Conservation (phyloP, 2,888 invertebrate genomes). For the Hypolimnas misippus region DNA sequence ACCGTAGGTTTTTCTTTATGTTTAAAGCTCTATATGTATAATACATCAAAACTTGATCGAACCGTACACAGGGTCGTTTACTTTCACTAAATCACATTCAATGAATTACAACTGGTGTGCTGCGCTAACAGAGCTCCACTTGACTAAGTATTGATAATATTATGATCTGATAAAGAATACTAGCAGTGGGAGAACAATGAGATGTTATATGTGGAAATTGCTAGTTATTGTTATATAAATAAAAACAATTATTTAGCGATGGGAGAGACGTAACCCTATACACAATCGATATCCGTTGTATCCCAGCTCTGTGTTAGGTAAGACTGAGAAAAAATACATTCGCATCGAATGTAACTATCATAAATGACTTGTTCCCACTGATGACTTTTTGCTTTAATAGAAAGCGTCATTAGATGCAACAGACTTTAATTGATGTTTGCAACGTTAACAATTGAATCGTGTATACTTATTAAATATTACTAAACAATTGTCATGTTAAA, state of each 20-base stretch:
- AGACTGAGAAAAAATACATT: conserved; percentile 67
- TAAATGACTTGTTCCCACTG: conserved; percentile 62
- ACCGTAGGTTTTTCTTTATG: too few species aligned
- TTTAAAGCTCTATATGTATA: neutral
- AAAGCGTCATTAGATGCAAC: conserved; percentile 49
- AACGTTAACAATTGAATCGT: conserved; percentile 15
- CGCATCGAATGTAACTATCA: conserved; percentile 62
- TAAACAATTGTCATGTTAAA: conserved; percentile 14
- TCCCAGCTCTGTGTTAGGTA: conserved; percentile 70
- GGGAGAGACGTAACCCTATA: conserved; percentile 62
- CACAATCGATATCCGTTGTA: conserved; percentile 79
- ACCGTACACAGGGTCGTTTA: conserved; percentile 35
- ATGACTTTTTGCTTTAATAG: conserved; percentile 57
- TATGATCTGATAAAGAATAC: conserved; percentile 9
- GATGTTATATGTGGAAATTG: conserved; percentile 45
- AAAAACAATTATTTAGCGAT: conserved; percentile 56
- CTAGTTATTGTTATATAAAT: conserved; percentile 15
- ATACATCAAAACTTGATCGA: conserved; percentile 10
- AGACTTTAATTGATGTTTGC: conserved; percentile 28
- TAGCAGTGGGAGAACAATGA: conserved; percentile 13
- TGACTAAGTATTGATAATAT: conserved; percentile 9
- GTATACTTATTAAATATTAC: conserved; percentile 14
- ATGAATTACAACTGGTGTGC: neutral
- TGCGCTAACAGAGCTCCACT: conserved; percentile 9
- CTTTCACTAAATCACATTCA: conserved; percentile 31